Conservation (phyloP, 2,113 vertebrate species). For the Oophaga pumilio region DNA sequence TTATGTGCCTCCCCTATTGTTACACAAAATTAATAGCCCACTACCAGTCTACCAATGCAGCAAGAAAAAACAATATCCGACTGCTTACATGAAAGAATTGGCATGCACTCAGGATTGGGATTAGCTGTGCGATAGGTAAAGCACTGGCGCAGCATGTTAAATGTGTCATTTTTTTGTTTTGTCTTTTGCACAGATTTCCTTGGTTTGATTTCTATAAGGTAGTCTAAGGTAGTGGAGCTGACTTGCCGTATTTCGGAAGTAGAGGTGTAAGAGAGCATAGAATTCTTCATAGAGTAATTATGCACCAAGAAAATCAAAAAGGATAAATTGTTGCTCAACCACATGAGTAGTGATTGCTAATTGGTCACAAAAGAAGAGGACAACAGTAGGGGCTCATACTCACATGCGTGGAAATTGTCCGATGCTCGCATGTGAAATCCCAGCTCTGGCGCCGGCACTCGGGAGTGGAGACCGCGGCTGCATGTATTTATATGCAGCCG, state of each 20-base stretch:
- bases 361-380: no score
- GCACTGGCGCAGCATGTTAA: background rate
- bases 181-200: background rate
- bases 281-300: no score
- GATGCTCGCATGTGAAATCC: no score
- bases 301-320: no score
- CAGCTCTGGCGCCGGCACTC: no score
- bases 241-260: background rate
- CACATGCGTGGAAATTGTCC: no score
- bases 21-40: constrained; percentile 37
- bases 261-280: background rate
- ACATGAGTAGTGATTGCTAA: no score
- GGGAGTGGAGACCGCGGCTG: no score
- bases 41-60: background rate
- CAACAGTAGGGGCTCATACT: no score
- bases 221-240: background rate
- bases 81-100: constrained; percentile 1
- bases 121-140: background rate
- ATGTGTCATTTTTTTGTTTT: background rate
- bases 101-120: background rate
- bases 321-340: no score
- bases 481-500: no score
- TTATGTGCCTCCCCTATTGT: constrained; percentile 34
- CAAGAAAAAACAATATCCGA: constrained; percentile 6
- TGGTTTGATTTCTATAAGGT: background rate